Evolutionary conservation across 2,113 vertebrate genomes (phyloP).

Genomic region (Rhinoptilus africanus): DNA sequence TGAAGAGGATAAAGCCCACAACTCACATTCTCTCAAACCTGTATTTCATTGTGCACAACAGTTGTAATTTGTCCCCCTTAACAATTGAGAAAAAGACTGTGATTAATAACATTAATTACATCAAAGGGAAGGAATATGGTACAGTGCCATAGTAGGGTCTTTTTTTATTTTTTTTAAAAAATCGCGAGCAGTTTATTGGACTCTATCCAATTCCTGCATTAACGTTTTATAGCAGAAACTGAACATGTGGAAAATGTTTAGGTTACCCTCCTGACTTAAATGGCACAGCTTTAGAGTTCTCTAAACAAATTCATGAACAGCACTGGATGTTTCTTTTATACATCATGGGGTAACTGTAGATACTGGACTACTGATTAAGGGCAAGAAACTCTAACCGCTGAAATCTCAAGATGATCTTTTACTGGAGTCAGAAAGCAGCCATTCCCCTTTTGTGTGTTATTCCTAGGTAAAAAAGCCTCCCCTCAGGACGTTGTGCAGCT

Average conservation of each 20-base stretch:
- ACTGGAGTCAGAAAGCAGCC: neutral
- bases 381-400: neutral
- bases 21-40: neutral
- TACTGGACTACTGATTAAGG: neutral
- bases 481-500: fast-evolving
- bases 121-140: neutral
- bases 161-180: neutral
- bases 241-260: conserved; percentile 46
- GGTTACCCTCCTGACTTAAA: conserved; percentile 15
- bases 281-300: neutral
- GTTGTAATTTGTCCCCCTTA: conserved; percentile 1
- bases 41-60: neutral
- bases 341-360: neutral
- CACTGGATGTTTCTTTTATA: neutral
- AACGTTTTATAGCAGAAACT: conserved; percentile 25
- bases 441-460: neutral
- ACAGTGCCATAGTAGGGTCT: neutral
- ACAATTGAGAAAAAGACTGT: neutral
- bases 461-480: neutral
- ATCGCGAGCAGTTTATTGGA: neutral
- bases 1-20: neutral
- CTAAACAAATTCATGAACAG: conserved; percentile 30
- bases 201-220: conserved; percentile 34
- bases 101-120: neutral
- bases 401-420: neutral